Percentiles rank a stretch among this genome's conserved stretches.
Evolutionary conservation across 2,888 invertebrate species (phyloP).

Genomic region (Meganola albula): DNA sequence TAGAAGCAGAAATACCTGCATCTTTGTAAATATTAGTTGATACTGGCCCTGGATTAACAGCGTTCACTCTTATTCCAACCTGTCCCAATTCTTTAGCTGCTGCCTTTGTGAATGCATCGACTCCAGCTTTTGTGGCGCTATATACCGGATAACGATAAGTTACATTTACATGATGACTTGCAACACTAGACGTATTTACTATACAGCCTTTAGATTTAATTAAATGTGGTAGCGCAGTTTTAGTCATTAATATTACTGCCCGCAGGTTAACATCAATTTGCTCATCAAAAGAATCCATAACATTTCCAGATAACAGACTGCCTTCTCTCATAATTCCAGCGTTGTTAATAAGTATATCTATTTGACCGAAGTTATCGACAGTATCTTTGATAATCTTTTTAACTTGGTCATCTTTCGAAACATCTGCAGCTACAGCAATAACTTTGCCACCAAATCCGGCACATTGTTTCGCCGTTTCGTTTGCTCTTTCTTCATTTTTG

Average conservation of each 20-base stretch:
- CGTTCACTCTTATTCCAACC: constrained; percentile 80
- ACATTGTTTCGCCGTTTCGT: constrained; percentile 14
- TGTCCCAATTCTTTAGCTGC: constrained; percentile 80
- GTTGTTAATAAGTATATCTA: constrained; percentile 39
- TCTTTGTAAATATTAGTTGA: constrained; percentile 44
- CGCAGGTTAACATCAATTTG: constrained; percentile 8
- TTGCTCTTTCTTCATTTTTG: constrained; percentile 18
- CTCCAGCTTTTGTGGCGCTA: constrained; percentile 38
- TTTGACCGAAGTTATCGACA: constrained; percentile 26
- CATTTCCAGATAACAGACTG: constrained; percentile 19
- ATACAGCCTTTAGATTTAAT: constrained; percentile 10
- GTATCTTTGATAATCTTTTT: constrained; percentile 27
- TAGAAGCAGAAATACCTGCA: constrained; percentile 39
- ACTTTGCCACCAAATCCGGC: constrained; percentile 19
- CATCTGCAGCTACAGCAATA: constrained; percentile 29
- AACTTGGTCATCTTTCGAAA: constrained; percentile 28
- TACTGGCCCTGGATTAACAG: constrained; percentile 84
- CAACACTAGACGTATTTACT: constrained; percentile 9
- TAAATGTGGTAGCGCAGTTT: constrained; percentile 3
- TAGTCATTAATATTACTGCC: constrained; percentile 5
- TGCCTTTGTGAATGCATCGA: constrained; percentile 85
- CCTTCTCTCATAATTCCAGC: constrained; percentile 26
- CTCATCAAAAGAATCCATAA: constrained; percentile 19
- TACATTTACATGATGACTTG: not conserved
- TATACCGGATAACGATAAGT: constrained; percentile 10